Evolutionary conservation across 2,113 vertebrate species (phyloP).

Genomic region (Crotalus helleri): DNA sequence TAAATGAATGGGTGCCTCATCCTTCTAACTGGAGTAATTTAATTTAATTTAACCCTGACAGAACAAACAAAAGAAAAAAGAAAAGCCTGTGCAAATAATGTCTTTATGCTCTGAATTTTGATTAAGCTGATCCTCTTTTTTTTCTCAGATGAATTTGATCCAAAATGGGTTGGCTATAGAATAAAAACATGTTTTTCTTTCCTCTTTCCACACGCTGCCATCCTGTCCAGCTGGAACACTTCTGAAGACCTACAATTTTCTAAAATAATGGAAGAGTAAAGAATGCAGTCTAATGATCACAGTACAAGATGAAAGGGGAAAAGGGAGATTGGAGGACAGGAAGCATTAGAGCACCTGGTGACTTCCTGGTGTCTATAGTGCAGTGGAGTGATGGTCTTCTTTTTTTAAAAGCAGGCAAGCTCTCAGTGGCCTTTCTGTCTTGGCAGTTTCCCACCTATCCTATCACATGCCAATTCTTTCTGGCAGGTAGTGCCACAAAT

Average conservation of each 20-base stretch:
- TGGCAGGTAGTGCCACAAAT: background rate
- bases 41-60: background rate
- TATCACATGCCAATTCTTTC: background rate
- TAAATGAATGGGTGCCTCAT: background rate
- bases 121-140: background rate
- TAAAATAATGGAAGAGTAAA: background rate
- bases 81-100: background rate
- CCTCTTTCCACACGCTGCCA: background rate
- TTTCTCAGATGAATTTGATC: background rate
- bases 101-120: background rate
- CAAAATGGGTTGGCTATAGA: background rate
- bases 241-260: background rate
- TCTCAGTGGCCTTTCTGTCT: background rate
- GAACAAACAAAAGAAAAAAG: background rate
- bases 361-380: background rate
- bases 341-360: background rate
- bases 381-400: background rate
- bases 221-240: background rate
- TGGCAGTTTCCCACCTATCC: background rate
- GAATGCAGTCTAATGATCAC: background rate
- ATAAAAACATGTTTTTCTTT: background rate
- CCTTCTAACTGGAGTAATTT: background rate
- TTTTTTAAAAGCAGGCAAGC: background rate
- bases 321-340: background rate
- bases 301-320: background rate